Conservation (phyloP, 1,140 invertebrate species). For the Drosophila kikkawai region DNA sequence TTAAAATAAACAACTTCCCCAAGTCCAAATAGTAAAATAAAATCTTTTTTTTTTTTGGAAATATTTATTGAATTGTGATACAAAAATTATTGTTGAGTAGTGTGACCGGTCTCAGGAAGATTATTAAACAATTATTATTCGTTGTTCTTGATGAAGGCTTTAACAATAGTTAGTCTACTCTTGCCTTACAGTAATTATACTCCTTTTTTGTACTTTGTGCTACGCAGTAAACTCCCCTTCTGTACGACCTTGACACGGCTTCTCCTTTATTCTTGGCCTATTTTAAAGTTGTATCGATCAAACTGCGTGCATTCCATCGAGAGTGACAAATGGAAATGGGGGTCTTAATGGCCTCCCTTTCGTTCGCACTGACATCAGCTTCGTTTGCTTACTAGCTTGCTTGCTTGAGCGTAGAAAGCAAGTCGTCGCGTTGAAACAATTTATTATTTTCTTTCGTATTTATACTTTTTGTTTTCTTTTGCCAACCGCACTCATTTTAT, state of each 20-base stretch:
- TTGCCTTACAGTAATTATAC: not conserved
- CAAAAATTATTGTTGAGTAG: not conserved
- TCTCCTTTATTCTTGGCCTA: constrained; percentile 46
- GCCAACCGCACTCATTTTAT: not conserved
- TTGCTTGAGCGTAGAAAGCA: constrained; percentile 22
- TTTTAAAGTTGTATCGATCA: constrained; percentile 63
- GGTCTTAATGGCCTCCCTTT: constrained; percentile 15
- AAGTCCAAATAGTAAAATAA: too few relatives aligned
- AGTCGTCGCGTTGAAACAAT: constrained; percentile 5
- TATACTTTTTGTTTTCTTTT: constrained; percentile 7
- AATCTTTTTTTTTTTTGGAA: too few relatives aligned
- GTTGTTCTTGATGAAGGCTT: not conserved
- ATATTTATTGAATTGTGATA: not conserved
- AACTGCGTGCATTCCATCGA: constrained; percentile 48
- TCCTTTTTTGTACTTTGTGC: not conserved
- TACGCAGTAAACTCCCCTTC: constrained; percentile 25
- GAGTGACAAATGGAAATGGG: constrained; percentile 34
- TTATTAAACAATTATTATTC: not conserved
- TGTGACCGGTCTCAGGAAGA: not conserved
- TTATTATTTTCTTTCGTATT: constrained; percentile 6
- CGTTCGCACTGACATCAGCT: not conserved
- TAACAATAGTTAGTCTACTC: not conserved
- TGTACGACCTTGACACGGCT: constrained; percentile 21
- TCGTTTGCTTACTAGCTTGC: not conserved
- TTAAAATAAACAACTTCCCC: too few relatives aligned